Evolutionary conservation across 2,888 invertebrate genomes (phyloP).

Genomic region (Cheilosia variabilis): DNA sequence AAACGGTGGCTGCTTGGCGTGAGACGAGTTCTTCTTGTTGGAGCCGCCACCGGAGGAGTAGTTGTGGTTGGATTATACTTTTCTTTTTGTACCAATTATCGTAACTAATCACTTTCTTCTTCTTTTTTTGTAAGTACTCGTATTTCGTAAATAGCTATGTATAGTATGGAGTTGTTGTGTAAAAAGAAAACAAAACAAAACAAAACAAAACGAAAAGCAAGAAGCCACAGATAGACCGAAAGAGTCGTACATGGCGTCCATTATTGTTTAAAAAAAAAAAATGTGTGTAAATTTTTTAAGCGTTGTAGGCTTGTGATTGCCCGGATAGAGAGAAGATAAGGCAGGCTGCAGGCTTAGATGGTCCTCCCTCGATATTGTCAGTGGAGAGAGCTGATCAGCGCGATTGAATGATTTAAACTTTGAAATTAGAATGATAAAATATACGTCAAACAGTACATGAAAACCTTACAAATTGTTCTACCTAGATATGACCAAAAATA

Average conservation of each 20-base stretch:
- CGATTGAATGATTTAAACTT: no score
- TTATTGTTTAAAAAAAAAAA: constrained; percentile 48
- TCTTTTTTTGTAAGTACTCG: constrained; percentile 47
- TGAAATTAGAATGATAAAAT: no score
- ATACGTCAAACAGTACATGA: no score
- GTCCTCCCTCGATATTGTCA: no score
- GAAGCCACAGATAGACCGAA: constrained; percentile 65
- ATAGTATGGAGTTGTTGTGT: constrained; percentile 42
- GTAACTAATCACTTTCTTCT: constrained; percentile 61
- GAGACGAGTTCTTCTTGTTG: constrained; percentile 78
- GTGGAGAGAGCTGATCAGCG: no score
- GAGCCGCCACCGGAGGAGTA: constrained; percentile 52
- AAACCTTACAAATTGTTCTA: no score
- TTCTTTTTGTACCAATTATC: constrained; percentile 60
- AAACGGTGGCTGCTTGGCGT: constrained; percentile 83
- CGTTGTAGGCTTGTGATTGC: constrained; percentile 43
- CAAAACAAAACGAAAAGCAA: constrained; percentile 33
- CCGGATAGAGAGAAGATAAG: not conserved
- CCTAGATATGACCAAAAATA: no score
- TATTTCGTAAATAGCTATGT: constrained; percentile 35
- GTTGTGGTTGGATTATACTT: constrained; percentile 59
- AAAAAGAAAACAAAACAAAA: constrained; percentile 33
- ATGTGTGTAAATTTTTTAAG: not conserved
- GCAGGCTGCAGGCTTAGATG: not conserved
- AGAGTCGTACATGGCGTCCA: constrained; percentile 69